Percentiles rank a stretch among this genome's conserved stretches.
phyloP scores from a whole-genome alignment of 2,113 vertebrate species.

The Trichechus manatus region DNA sequence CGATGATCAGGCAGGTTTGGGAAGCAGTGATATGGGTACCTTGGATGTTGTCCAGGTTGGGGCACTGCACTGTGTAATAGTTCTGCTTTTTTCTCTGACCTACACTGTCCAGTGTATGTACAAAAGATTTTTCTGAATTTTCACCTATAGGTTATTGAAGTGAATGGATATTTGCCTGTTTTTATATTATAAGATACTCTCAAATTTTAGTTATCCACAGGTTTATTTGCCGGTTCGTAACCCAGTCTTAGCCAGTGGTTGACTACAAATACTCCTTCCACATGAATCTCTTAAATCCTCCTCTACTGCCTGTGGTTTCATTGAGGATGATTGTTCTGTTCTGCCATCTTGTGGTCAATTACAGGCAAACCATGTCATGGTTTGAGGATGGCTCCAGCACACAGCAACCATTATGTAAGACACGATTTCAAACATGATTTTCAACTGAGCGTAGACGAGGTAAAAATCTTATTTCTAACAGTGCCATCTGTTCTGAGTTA shows the following conservation, averaged over 20 bases:
- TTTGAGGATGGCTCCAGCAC: background rate
- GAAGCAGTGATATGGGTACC: background rate
- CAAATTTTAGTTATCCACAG: background rate
- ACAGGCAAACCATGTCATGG: accelerated
- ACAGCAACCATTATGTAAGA: background rate
- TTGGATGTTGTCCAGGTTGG: no score
- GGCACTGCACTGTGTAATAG: background rate
- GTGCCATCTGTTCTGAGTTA: constrained; percentile 40
- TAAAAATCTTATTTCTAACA: background rate
- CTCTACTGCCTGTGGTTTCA: background rate
- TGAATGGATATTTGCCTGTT: background rate
- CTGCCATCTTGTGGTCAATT: constrained; percentile 70
- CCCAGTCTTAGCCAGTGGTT: background rate
- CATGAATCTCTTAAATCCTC: background rate
- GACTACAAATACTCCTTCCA: background rate
- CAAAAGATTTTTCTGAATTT: background rate
- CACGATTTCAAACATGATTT: background rate
- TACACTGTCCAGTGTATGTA: background rate
- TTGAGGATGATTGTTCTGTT: background rate
- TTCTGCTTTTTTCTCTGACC: background rate
- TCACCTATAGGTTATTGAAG: background rate
- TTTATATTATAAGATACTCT: background rate
- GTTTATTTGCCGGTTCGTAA: background rate
- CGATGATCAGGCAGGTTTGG: background rate
- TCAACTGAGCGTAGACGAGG: background rate